Percentiles rank a stretch among this genome's conserved stretches.
phyloP scores from a whole-genome alignment of 1,140 invertebrate genomes.

The Drosophila persimilis region DNA sequence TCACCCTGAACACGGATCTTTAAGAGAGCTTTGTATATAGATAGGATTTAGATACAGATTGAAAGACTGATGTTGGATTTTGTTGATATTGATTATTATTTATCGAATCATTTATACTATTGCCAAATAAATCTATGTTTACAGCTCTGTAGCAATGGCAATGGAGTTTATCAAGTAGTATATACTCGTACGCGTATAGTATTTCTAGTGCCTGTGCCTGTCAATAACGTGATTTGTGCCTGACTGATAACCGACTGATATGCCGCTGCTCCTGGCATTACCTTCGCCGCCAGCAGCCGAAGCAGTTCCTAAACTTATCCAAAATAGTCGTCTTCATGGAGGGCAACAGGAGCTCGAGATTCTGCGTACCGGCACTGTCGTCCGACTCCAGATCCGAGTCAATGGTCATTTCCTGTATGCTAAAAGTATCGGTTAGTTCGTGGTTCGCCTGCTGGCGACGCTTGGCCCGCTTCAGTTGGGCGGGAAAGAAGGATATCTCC shows the following conservation, averaged over 20 bases:
- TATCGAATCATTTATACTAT: conserved; percentile 38
- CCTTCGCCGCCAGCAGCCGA: conserved; percentile 70
- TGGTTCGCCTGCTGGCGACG: conserved; percentile 63
- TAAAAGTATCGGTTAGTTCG: conserved; percentile 80
- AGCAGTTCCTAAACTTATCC: conserved; percentile 74
- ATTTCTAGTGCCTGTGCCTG: conserved; percentile 67
- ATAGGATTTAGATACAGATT: conserved; percentile 83
- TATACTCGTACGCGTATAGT: conserved; percentile 18
- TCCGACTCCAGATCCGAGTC: conserved; percentile 79
- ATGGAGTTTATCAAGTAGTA: conserved; percentile 50
- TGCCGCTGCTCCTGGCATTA: conserved; percentile 48
- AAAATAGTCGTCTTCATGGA: conserved; percentile 71
- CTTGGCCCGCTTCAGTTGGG: conserved; percentile 68
- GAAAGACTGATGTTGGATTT: conserved; percentile 32
- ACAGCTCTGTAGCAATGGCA: conserved; percentile 57
- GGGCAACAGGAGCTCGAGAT: conserved; percentile 76
- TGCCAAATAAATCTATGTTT: conserved; percentile 61
- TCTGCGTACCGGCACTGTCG: conserved; percentile 78
- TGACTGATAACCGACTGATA: conserved; percentile 16
- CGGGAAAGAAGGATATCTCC: conserved; percentile 78
- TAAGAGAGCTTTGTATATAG: conserved; percentile 2
- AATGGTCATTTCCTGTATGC: conserved; percentile 83
- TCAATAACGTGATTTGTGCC: conserved; percentile 76
- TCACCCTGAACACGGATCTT: conserved; percentile 89
- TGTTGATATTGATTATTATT: conserved; percentile 24